A percentile compares a stretch with the other conserved stretches of the same genome.
Evolutionary conservation across 53 echinoderm and acorn worm genomes (phyloP).

Genomic region (Paelopatides confundens): DNA sequence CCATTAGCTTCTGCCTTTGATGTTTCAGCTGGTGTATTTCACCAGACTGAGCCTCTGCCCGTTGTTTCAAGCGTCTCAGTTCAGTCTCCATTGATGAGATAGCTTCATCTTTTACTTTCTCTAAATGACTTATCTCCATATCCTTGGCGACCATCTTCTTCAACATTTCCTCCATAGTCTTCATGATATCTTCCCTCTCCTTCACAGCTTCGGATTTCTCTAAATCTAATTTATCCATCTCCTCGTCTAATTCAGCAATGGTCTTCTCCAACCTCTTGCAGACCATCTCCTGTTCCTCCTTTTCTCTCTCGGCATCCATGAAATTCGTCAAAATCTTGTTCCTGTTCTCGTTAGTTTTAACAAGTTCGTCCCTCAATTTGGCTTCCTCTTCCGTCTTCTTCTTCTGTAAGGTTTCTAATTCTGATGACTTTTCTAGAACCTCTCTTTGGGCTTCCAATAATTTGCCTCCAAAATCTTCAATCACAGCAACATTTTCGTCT

Average conservation of each 20-base stretch:
- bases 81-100: conserved; percentile 23
- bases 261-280: conserved; percentile 17
- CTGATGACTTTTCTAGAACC: conserved; percentile 69
- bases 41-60: background rate
- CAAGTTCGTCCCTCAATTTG: conserved; percentile 30
- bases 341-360: conserved; percentile 7
- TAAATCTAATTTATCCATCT: conserved; percentile 44
- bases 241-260: conserved; percentile 48
- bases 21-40: background rate
- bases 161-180: conserved; percentile 13
- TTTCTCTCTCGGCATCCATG: background rate
- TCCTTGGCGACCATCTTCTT: conserved; percentile 36
- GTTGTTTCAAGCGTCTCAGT: background rate
- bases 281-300: background rate
- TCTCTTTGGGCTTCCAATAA: conserved; percentile 90
- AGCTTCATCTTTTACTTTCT: background rate
- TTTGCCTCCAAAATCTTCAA: conserved; percentile 85
- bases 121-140: background rate
- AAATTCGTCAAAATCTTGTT: background rate
- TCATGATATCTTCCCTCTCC: conserved; percentile 26
- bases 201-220: conserved; percentile 20
- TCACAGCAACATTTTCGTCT: conserved; percentile 65
- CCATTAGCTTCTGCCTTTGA: conserved; percentile 18
- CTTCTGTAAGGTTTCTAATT: conserved; percentile 38
- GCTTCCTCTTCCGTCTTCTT: background rate